phyloP scores from a whole-genome alignment of 1,140 invertebrate genomes.

The Matsumurasca onukii region DNA sequence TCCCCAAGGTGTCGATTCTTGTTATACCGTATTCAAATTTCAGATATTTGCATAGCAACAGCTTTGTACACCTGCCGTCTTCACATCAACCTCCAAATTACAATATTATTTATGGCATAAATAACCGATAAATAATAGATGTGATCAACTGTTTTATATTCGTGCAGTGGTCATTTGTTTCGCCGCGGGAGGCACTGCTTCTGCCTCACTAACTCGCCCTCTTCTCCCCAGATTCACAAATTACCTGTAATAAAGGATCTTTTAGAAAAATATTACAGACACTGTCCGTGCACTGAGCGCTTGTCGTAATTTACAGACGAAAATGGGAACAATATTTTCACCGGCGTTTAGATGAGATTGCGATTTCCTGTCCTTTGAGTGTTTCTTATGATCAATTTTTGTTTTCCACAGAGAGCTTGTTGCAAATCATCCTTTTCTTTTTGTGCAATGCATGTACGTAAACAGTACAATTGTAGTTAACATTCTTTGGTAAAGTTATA shows the following conservation, averaged over 20 bases:
- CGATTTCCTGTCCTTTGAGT: not conserved
- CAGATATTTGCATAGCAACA: no score
- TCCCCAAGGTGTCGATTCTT: no score
- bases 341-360: not conserved
- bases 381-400: not conserved
- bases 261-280: not conserved
- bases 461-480: no score
- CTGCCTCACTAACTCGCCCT: not conserved
- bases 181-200: not conserved
- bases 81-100: not conserved
- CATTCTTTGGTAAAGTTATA: no score
- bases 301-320: not conserved
- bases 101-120: constrained; percentile 1
- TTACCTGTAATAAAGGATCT: not conserved
- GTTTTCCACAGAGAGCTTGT: no score
- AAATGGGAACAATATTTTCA: not conserved
- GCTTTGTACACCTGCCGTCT: no score
- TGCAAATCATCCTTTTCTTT: no score
- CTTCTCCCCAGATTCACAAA: not conserved
- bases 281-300: not conserved
- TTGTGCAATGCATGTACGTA: no score
- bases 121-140: not conserved
- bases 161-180: not conserved
- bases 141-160: not conserved
- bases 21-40: no score